A percentile compares a stretch with the other conserved stretches of the same genome.
Evolutionary conservation across 2,113 vertebrate species (phyloP).

Genomic region (Megaleporinus macrocephalus): DNA sequence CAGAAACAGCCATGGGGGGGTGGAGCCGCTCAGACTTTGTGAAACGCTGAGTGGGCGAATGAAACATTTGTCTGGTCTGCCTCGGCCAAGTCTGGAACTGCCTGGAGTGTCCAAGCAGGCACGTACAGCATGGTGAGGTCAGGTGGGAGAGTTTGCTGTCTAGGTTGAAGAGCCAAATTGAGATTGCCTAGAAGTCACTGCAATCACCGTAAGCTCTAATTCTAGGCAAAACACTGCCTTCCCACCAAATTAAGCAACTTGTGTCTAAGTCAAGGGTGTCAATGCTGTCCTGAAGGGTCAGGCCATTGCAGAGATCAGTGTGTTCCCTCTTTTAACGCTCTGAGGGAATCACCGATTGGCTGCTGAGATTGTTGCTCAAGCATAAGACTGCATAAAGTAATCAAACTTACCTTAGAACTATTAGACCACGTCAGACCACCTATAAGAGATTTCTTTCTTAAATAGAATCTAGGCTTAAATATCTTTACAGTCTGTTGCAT

Average conservation of each 20-base stretch:
- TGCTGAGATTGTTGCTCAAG: neutral
- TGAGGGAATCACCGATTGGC: no score
- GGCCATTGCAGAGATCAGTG: neutral
- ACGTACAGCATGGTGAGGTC: conserved; percentile 44
- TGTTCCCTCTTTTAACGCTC: neutral
- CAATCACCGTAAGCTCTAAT: conserved; percentile 21
- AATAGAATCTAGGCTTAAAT: no score
- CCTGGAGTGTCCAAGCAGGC: conserved; percentile 11
- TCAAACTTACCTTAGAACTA: no score
- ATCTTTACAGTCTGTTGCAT: neutral
- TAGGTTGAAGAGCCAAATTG: conserved; percentile 8
- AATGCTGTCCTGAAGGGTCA: neutral
- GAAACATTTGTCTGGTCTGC: conserved; percentile 16
- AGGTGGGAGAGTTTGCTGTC: conserved; percentile 23
- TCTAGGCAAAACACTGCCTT: conserved; percentile 16
- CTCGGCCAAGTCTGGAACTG: conserved; percentile 41
- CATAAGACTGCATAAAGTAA: neutral
- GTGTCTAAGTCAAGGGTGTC: conserved; percentile 16
- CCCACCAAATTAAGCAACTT: neutral
- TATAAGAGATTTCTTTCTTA: no score
- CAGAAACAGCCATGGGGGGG: conserved; percentile 59
- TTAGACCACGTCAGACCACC: no score
- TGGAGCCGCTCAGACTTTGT: conserved; percentile 40
- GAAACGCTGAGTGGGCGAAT: conserved; percentile 48
- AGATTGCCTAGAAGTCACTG: conserved; percentile 23